Conservation (phyloP, 2,888 invertebrate species). For the Miltochrista miniata region DNA sequence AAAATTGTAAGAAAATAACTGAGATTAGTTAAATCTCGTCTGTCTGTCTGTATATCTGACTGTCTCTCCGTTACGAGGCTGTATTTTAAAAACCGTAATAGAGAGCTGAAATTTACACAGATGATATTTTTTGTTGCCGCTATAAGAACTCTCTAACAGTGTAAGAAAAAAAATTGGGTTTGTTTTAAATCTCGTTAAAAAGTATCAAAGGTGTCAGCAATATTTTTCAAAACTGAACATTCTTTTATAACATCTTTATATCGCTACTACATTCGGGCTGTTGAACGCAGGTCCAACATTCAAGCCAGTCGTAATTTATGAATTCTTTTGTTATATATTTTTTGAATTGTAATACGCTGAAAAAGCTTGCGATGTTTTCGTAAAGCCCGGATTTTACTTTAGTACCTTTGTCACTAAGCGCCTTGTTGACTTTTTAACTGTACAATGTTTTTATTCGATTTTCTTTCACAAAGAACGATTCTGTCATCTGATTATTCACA, state of each 20-base stretch:
- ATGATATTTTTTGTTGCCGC: too few species aligned
- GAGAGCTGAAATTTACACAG: too few species aligned
- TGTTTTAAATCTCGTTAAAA: too few species aligned
- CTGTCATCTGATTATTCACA: slow-evolving; percentile 12
- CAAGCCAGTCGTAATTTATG: slow-evolving; percentile 20
- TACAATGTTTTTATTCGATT: slow-evolving; percentile 23
- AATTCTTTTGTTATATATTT: slow-evolving; percentile 20
- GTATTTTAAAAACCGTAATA: too few species aligned
- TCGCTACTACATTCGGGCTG: neutral
- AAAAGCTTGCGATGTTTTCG: slow-evolving; percentile 29
- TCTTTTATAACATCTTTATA: neutral
- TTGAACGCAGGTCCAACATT: neutral
- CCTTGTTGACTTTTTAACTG: slow-evolving; percentile 31
- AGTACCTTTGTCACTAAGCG: slow-evolving; percentile 20
- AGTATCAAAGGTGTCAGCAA: neutral
- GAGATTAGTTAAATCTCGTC: too few species aligned
- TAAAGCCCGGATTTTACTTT: slow-evolving; percentile 38
- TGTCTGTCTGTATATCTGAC: too few species aligned
- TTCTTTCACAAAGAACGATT: slow-evolving; percentile 7
- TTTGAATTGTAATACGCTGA: slow-evolving; percentile 18
- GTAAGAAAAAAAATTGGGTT: too few species aligned
- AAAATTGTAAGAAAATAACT: too few species aligned
- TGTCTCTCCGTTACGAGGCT: too few species aligned
- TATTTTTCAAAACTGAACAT: slow-evolving; percentile 1
- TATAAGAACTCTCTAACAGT: too few species aligned